Conservation (phyloP, 2,888 invertebrate genomes). For the Himalopsyche japonica region DNA sequence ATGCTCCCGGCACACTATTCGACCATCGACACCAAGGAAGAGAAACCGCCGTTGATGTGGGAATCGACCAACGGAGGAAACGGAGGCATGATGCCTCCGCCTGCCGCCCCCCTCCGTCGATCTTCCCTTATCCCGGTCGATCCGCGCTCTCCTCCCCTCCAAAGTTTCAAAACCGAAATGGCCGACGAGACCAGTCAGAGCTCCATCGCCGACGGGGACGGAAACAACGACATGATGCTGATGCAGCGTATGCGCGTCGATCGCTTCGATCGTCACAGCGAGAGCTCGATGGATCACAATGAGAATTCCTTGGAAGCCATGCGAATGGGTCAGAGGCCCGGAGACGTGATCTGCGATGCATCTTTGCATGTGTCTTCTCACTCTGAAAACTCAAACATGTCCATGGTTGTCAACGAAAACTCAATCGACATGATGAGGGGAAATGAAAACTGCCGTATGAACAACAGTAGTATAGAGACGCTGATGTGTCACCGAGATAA, state of each 20-base stretch:
- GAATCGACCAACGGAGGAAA: conserved; percentile 45
- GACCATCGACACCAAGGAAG: conserved; percentile 50
- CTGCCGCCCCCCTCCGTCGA: conserved; percentile 66
- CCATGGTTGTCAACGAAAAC: conserved; percentile 45
- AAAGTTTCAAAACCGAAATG: conserved; percentile 66
- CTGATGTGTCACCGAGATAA: conserved; percentile 23
- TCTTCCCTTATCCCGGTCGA: conserved; percentile 65
- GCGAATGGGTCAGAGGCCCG: conserved; percentile 34
- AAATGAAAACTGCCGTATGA: conserved; percentile 16
- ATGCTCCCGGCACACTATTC: conserved; percentile 9
- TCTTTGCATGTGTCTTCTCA: conserved; percentile 39
- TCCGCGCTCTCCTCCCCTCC: conserved; percentile 58
- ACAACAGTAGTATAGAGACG: conserved; percentile 28
- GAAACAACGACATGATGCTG: conserved; percentile 45
- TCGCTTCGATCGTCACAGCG: conserved; percentile 44
- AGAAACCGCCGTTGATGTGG: conserved; percentile 50
- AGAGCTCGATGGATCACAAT: conserved; percentile 51
- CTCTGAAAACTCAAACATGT: conserved; percentile 45
- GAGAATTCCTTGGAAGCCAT: conserved; percentile 51
- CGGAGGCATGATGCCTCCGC: conserved; percentile 72
- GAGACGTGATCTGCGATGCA: conserved; percentile 35
- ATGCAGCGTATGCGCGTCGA: conserved; percentile 38
- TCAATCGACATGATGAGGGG: conserved; percentile 31
- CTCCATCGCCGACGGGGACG: conserved; percentile 52
- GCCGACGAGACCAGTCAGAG: conserved; percentile 75